Conservation (phyloP, 2,888 invertebrate genomes). For the Cephalotes varians region DNA sequence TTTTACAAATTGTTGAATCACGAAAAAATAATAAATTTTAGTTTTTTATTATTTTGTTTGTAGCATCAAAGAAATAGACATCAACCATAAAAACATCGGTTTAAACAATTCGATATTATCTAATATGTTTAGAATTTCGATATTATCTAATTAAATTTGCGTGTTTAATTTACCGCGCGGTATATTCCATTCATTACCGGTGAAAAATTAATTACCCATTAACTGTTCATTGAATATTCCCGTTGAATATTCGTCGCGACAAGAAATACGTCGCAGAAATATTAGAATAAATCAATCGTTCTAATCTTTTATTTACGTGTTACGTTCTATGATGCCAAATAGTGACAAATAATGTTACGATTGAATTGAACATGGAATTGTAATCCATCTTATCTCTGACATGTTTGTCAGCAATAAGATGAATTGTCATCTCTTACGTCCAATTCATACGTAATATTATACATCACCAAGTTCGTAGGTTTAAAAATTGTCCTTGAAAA, state of each 20-base stretch:
- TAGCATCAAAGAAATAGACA: neutral
- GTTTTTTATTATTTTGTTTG: neutral
- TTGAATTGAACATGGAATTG: constrained; percentile 10
- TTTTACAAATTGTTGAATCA: neutral
- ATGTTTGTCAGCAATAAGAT: neutral
- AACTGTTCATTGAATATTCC: neutral
- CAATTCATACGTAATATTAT: constrained; percentile 1
- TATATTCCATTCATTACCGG: neutral
- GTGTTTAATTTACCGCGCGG: neutral
- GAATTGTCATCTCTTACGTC: neutral
- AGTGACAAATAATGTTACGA: neutral
- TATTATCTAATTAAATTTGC: constrained; percentile 27
- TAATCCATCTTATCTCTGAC: constrained; percentile 22
- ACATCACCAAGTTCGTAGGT: no score
- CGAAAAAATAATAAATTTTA: neutral
- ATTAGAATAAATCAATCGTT: neutral
- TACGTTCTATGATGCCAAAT: constrained; percentile 8
- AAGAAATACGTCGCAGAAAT: neutral
- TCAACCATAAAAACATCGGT: neutral
- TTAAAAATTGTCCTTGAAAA: neutral
- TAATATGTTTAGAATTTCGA: neutral
- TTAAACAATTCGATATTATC: neutral
- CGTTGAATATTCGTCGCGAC: neutral
- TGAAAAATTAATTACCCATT: constrained; percentile 8
- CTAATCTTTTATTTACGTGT: constrained; percentile 12